phyloP scores from a whole-genome alignment of 2,113 vertebrate species.

The Tiliqua scincoides region DNA sequence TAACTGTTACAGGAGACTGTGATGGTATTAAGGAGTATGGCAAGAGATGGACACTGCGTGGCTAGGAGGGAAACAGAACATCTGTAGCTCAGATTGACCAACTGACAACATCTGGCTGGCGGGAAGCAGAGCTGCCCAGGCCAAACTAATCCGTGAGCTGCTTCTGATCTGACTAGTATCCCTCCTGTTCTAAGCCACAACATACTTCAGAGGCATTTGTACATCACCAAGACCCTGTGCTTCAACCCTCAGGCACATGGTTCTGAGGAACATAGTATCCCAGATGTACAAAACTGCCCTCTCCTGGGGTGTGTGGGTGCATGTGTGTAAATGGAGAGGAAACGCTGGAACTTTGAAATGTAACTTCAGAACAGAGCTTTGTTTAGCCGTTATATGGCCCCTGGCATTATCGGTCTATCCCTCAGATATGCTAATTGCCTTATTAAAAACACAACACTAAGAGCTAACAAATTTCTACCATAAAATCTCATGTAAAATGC shows the following conservation, averaged over 20 bases:
- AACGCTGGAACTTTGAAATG: neutral
- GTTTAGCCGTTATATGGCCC: neutral
- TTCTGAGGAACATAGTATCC: neutral
- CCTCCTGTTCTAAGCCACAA: neutral
- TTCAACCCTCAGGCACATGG: neutral
- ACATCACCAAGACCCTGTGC: neutral
- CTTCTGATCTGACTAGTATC: neutral
- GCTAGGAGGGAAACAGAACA: neutral
- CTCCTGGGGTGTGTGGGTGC: too few relatives aligned
- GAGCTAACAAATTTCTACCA: neutral
- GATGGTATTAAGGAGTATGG: neutral
- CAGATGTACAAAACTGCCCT: neutral
- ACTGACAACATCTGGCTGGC: neutral
- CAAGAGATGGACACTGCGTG: neutral
- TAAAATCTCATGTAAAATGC: conserved; percentile 16
- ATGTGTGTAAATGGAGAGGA: too few relatives aligned
- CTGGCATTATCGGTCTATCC: neutral
- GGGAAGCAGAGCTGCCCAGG: neutral
- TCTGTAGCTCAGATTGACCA: neutral
- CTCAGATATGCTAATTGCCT: neutral
- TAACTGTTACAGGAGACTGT: neutral
- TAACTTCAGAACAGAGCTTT: neutral
- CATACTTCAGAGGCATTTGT: neutral
- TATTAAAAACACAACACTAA: neutral
- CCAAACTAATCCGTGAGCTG: neutral